Evolutionary conservation across 2,888 invertebrate species (phyloP).

Genomic region (Meiosimyza decipiens): DNA sequence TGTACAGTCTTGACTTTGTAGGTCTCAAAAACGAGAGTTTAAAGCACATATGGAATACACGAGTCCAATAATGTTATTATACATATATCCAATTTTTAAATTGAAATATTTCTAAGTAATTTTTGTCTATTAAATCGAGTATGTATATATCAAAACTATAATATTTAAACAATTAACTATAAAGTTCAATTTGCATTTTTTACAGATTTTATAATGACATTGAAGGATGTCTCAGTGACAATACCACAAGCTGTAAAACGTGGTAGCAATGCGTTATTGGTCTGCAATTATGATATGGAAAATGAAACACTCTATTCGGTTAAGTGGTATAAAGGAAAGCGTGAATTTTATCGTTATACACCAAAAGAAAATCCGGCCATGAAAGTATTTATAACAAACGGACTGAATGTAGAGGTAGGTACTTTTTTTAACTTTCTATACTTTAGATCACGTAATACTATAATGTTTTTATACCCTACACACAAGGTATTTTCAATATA

Average conservation of each 20-base stretch:
- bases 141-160: neutral
- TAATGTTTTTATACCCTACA: no score
- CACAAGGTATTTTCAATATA: no score
- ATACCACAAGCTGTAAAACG: slow-evolving; percentile 77
- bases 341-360: slow-evolving; percentile 87
- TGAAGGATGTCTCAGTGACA: slow-evolving; percentile 76
- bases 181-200: slow-evolving; percentile 34
- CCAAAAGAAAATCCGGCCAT: slow-evolving; percentile 78
- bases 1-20: no score
- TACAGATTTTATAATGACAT: slow-evolving; percentile 64
- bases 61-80: no score
- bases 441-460: no score
- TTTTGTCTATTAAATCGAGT: no score
- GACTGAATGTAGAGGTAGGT: slow-evolving; percentile 85
- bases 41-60: no score
- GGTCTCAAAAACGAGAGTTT: no score
- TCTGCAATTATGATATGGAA: slow-evolving; percentile 84
- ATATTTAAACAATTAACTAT: neutral
- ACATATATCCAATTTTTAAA: no score
- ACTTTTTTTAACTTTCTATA: no score
- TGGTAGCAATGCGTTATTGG: slow-evolving; percentile 74
- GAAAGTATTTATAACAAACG: slow-evolving; percentile 77
- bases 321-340: slow-evolving; percentile 87
- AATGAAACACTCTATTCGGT: slow-evolving; percentile 83
- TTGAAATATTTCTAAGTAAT: no score